Conservation (phyloP, 2,797 vertebrate genomes). For the Tamandua tetradactyla region DNA sequence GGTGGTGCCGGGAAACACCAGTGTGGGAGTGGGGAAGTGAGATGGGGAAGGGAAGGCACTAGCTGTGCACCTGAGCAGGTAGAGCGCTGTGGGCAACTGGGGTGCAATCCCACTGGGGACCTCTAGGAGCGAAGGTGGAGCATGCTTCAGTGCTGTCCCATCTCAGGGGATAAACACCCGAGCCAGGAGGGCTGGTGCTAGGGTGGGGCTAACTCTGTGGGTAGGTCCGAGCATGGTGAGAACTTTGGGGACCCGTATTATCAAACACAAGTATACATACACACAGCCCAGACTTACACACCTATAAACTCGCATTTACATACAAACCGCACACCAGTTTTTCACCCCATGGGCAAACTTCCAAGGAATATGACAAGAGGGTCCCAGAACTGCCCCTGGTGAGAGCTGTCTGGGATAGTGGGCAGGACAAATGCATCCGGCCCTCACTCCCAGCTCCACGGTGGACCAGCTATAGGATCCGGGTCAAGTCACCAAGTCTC, state of each 20-base stretch:
- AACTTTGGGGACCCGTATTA: accelerated
- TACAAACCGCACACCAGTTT: not conserved
- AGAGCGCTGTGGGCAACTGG: not conserved
- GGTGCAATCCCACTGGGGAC: not conserved
- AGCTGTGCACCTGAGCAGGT: not conserved
- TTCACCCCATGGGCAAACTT: not conserved
- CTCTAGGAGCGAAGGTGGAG: accelerated
- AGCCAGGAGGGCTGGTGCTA: not conserved
- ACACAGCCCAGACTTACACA: not conserved
- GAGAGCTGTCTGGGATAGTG: not conserved
- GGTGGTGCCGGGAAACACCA: not conserved
- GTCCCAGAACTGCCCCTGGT: not conserved
- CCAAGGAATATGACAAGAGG: not conserved
- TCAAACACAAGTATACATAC: not conserved
- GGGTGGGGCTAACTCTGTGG: not conserved
- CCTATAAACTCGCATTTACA: not conserved
- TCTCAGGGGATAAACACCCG: not conserved
- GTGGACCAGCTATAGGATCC: not conserved
- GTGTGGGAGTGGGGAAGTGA: accelerated
- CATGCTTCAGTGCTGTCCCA: accelerated
- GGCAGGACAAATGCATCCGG: not conserved
- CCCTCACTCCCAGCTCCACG: not conserved
- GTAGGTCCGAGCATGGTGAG: not conserved
- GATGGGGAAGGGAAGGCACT: accelerated
- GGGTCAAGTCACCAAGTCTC: not conserved